Evolutionary conservation across 2,113 vertebrate genomes (phyloP).

Genomic region (Myiopsitta monachus): DNA sequence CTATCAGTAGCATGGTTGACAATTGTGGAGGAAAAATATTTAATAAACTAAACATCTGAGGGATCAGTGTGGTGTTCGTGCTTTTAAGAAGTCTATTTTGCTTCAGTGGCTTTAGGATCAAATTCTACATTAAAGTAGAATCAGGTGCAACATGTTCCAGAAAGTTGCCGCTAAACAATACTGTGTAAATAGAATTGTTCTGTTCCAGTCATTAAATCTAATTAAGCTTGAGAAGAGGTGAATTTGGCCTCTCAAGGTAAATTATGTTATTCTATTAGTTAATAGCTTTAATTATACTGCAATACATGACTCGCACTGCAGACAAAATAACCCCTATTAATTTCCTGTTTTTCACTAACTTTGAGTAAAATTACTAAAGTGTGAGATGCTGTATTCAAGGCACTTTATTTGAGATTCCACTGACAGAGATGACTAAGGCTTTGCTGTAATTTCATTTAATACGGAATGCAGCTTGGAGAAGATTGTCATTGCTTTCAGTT

Average conservation of each 20-base stretch:
- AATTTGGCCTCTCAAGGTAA: slow-evolving; percentile 8
- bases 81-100: background rate
- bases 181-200: slow-evolving; percentile 14
- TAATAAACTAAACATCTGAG: background rate
- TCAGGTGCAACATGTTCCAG: slow-evolving; percentile 9
- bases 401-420: background rate
- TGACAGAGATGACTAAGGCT: background rate
- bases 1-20: background rate
- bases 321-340: background rate
- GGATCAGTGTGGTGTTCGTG: background rate
- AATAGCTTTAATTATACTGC: background rate
- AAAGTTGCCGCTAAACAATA: background rate
- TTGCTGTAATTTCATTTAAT: background rate
- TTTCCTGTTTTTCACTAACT: background rate
- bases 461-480: background rate
- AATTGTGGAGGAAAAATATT: background rate
- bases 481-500: background rate
- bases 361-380: background rate
- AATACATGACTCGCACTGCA: background rate
- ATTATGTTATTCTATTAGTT: background rate
- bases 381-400: background rate
- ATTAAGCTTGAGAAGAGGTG: slow-evolving; percentile 22
- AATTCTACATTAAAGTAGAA: background rate
- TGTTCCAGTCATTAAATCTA: slow-evolving; percentile 36
- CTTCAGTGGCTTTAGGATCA: background rate